Conservation (phyloP, 53 echinoderm and acorn worm species). For the Glandiceps talaboti region DNA sequence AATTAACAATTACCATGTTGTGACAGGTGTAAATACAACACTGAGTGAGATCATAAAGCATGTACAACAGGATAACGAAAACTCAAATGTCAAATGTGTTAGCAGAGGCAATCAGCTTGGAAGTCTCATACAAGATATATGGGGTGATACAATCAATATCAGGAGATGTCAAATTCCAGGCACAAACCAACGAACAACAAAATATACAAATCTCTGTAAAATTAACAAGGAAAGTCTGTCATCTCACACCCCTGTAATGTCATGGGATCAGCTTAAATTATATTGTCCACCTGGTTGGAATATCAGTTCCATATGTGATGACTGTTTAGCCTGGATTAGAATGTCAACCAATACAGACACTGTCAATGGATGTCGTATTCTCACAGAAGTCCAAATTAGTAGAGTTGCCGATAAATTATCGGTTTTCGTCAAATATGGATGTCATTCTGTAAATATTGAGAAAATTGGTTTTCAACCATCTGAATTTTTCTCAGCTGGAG, state of each 20-base stretch:
- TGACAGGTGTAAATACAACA: background rate
- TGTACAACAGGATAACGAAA: background rate
- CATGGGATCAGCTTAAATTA: background rate
- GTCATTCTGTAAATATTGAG: background rate
- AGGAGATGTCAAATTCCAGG: background rate
- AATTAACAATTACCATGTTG: background rate
- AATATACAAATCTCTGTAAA: background rate
- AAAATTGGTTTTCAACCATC: background rate
- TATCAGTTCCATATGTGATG: background rate
- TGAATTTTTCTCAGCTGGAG: background rate
- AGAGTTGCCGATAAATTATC: background rate
- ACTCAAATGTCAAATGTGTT: background rate
- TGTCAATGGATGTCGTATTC: background rate
- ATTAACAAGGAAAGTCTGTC: background rate
- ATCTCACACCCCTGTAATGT: background rate
- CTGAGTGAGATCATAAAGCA: background rate
- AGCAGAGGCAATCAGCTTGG: background rate
- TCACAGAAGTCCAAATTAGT: background rate
- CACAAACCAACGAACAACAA: background rate
- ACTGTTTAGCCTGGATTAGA: background rate
- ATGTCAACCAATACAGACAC: background rate
- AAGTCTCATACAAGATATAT: background rate
- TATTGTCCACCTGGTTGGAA: background rate
- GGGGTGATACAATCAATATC: background rate
- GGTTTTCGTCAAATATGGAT: background rate